Evolutionary conservation across 2,113 vertebrate genomes (phyloP), one percentile per base, ranked within the genome.

Genomic region (Bubalus kerabau): DNA sequence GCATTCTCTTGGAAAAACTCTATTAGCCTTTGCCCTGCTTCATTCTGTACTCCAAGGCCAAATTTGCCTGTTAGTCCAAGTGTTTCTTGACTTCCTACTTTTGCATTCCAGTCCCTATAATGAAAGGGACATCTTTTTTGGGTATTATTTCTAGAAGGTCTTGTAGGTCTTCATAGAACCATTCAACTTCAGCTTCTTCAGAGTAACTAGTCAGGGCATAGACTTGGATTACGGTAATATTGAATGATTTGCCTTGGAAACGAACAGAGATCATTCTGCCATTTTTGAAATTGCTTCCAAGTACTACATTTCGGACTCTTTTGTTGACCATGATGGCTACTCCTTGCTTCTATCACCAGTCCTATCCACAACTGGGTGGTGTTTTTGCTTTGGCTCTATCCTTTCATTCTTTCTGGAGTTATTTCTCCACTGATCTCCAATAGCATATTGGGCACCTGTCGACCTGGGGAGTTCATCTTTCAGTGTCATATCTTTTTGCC

Each of bases 271-370:
- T 67, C 62, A 36, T 67, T n/a, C 32, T 67, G 8, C 36, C 32
- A 2, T 67, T 67, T 67, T 67, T 67, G 62, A 67, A 7, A 19
- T 4, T 67, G 62, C 32, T 19, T 67, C 2, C 32, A 19, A 67
- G 62, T 67, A 67, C 62, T n/a, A 16, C 7, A 67, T 67, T 67
- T 19, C 0, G 0, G 62, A 67, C 7, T 19, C 62, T 67, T 1
- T 67, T 67, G 62, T 19, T 67, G 62, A 67, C 62, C 32, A n/a
- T n/a, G 62, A 19, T 19, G 62, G 62, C 62, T n/a, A 67, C 17
- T 67, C 32, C 64, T 21, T 67, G 64, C 64, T 67, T 67, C 64
- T 21, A 19, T 67, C 64, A 67, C 64, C 64, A 10, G 17, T 67
- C 64, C 17, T 9, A 67, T 67, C 32, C 32, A 36, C 17, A 67